A percentile compares a stretch with the other conserved stretches of the same genome.
Conservation (phyloP, 2,797 vertebrate species). For the Salarias fasciatus region DNA sequence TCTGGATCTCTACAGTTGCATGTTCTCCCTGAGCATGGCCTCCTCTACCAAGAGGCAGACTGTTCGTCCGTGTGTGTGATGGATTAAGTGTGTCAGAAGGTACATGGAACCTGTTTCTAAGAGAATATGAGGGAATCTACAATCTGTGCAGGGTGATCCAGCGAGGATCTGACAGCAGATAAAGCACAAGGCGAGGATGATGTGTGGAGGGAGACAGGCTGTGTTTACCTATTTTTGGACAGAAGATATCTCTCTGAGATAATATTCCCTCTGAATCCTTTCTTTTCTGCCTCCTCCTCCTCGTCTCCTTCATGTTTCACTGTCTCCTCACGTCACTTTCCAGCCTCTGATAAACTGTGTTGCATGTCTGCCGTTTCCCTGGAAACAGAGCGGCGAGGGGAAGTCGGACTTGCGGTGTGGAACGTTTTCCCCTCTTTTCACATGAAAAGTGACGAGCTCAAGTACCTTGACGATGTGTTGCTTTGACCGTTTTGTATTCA, state of each 20-base stretch:
- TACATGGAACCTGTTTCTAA: no score
- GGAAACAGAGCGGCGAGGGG: conserved; percentile 61
- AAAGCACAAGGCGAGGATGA: not conserved
- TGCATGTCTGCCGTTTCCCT: conserved; percentile 64
- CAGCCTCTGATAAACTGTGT: conserved; percentile 32
- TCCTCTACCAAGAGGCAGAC: no score
- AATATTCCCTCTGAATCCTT: conserved; percentile 22
- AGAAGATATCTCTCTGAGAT: conserved; percentile 20
- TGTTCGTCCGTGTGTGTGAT: no score
- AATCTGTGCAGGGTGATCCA: not conserved
- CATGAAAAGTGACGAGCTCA: not conserved
- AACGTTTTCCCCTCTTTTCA: conserved; percentile 25
- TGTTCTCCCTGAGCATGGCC: no score
- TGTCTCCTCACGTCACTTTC: conserved; percentile 46
- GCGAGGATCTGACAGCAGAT: not conserved
- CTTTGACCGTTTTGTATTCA: no score
- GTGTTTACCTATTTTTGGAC: conserved; percentile 31
- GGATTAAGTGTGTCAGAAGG: no score
- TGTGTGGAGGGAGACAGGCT: not conserved
- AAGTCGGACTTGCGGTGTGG: conserved; percentile 45
- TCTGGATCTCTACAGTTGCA: no score
- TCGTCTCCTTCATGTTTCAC: conserved; percentile 22
- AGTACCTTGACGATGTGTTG: no score
- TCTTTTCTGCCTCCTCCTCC: not conserved
- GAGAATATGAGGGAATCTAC: no score